These are phyloP conservation scores for Phylloscopus whistleri DNA, from an alignment of 2,113 vertebrate species.

Conservation along the genomic window DNA sequence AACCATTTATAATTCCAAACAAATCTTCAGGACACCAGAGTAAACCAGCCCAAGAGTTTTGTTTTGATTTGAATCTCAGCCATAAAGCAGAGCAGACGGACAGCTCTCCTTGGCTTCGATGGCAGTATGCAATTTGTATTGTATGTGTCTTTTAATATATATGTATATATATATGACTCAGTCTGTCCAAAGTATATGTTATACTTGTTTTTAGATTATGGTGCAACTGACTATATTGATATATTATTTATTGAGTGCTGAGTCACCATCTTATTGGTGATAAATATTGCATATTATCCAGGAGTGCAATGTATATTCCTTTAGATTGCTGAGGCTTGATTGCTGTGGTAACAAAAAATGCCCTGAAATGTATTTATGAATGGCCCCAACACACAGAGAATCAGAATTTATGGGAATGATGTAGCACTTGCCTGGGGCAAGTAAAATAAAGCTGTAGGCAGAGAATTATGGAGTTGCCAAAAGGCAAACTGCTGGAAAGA, in stretches of 20 bases:
- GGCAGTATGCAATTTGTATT: slow-evolving; percentile 76
- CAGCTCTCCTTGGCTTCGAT: slow-evolving; percentile 58
- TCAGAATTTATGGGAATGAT: slow-evolving; percentile 25
- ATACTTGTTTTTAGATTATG: slow-evolving; percentile 77
- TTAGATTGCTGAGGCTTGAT: slow-evolving; percentile 79
- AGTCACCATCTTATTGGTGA: slow-evolving; percentile 73
- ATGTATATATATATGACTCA: slow-evolving; percentile 67
- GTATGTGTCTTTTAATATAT: slow-evolving; percentile 64
- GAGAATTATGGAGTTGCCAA: not conserved
- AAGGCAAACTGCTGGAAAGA: slow-evolving; percentile 3
- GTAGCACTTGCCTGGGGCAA: slow-evolving; percentile 66
- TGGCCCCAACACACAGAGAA: slow-evolving; percentile 40
- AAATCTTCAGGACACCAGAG: slow-evolving; percentile 49
- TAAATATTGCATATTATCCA: slow-evolving; percentile 75
- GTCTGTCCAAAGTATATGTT: slow-evolving; percentile 72
- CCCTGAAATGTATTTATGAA: slow-evolving; percentile 73
- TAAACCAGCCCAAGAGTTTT: slow-evolving; percentile 32
- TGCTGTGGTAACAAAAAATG: slow-evolving; percentile 72
- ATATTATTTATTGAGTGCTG: slow-evolving; percentile 84
- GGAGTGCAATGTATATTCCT: slow-evolving; percentile 82
- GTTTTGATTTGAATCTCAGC: slow-evolving; percentile 50
- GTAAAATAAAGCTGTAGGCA: slow-evolving; percentile 56
- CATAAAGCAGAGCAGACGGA: slow-evolving; percentile 54
- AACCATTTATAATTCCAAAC: not conserved
- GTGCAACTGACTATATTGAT: slow-evolving; percentile 79